Evolutionary conservation across 1,140 invertebrate genomes (phyloP).

Genomic region (Pachyrhynchus sulphureomaculatus): DNA sequence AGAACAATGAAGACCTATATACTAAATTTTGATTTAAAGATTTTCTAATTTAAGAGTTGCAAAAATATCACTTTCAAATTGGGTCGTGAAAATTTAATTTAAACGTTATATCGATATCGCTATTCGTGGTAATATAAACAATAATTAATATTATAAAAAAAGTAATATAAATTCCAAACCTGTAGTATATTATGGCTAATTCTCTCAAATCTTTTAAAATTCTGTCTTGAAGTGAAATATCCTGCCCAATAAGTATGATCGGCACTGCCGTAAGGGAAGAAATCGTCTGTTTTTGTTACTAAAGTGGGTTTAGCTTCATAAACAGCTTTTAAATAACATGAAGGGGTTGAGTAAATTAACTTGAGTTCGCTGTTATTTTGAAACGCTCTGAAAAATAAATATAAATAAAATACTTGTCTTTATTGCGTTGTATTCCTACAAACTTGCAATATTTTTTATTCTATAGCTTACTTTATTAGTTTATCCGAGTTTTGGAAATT

Average conservation of each 20-base stretch:
- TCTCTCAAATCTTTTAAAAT: conserved; percentile 65
- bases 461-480: conserved; percentile 67
- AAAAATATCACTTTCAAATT: too few species aligned
- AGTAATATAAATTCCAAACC: conserved; percentile 44
- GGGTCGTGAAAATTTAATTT: too few species aligned
- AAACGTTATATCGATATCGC: too few species aligned
- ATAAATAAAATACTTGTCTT: conserved; percentile 13
- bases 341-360: conserved; percentile 75
- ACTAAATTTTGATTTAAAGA: too few species aligned
- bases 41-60: too few species aligned
- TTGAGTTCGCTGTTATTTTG: conserved; percentile 64
- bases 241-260: conserved; percentile 79
- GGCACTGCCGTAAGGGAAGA: conserved; percentile 73
- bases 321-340: conserved; percentile 70
- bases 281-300: conserved; percentile 67
- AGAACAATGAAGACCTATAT: too few species aligned
- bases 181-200: conserved; percentile 67
- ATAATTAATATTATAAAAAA: too few species aligned
- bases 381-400: conserved; percentile 60
- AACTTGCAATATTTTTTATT: too few species aligned
- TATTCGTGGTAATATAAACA: too few species aligned
- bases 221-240: conserved; percentile 75
- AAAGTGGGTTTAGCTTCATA: conserved; percentile 52
- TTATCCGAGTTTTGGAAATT: conserved; percentile 73
- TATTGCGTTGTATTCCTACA: neutral